These are phyloP conservation scores for Macrophya alboannulata DNA, from an alignment of 2,888 invertebrate genomes.

Conservation along the genomic window DNA sequence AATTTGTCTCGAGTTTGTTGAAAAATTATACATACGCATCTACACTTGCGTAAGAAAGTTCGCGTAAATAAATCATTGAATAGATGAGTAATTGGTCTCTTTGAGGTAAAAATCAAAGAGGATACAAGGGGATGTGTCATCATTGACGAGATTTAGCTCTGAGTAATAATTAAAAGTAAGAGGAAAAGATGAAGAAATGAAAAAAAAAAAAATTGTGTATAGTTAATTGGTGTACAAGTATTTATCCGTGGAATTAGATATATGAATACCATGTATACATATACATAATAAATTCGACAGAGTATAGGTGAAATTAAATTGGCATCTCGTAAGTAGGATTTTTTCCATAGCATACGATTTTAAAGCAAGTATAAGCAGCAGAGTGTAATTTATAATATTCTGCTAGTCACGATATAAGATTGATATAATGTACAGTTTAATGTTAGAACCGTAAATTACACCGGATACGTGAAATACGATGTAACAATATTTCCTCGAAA, in stretches of 20 bases:
- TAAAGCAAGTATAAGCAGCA: not conserved
- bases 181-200: too few species aligned
- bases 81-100: not conserved
- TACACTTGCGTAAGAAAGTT: too few species aligned
- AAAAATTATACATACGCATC: too few species aligned
- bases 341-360: not conserved
- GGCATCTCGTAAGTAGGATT: not conserved
- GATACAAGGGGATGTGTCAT: constrained; percentile 39
- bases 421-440: not conserved
- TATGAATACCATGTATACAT: too few species aligned
- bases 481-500: constrained; percentile 16
- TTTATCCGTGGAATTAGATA: too few species aligned
- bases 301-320: too few species aligned
- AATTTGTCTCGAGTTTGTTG: too few species aligned
- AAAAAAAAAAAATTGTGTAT: not conserved
- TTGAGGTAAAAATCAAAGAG: not conserved
- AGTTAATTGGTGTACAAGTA: not conserved
- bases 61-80: not conserved
- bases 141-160: not conserved
- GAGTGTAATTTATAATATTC: constrained; percentile 28
- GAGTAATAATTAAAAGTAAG: not conserved
- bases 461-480: constrained; percentile 10
- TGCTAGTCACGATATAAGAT: constrained; percentile 23
- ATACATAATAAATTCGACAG: too few species aligned
- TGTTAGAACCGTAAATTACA: not conserved